A percentile compares a stretch with the other conserved stretches of the same genome.
These are phyloP conservation scores for Zosterops hypoxanthus DNA, from an alignment of 2,113 vertebrate species.

Conservation along the genomic window DNA sequence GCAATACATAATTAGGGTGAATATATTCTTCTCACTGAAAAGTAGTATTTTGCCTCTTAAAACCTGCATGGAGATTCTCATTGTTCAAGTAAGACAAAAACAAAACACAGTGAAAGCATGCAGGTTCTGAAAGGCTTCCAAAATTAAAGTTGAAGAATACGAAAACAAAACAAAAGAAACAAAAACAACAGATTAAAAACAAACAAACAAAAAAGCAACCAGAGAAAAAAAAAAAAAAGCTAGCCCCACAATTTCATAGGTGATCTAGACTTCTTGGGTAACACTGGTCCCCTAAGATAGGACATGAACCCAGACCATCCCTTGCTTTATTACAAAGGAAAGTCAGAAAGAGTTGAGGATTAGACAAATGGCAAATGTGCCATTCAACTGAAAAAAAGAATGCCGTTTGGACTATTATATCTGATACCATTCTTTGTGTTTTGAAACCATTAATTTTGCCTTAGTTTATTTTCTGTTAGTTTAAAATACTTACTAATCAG, in stretches of 20 bases:
- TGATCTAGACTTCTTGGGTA: neutral
- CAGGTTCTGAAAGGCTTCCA: neutral
- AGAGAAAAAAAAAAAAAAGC: fast-evolving
- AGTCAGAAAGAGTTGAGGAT: neutral
- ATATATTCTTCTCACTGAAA: neutral
- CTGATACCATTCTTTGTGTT: neutral
- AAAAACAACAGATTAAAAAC: too few species aligned
- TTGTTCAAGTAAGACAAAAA: neutral
- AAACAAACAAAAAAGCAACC: neutral
- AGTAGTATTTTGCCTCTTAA: neutral
- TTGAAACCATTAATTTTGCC: neutral
- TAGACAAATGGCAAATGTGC: neutral
- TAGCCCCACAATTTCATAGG: neutral
- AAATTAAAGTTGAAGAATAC: neutral
- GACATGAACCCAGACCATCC: neutral
- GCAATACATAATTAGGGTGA: too few species aligned
- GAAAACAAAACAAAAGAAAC: neutral
- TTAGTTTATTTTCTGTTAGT: neutral
- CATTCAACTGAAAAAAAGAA: neutral
- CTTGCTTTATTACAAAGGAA: neutral
- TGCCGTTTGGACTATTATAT: neutral
- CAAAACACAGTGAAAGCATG: neutral
- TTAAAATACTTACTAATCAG: neutral
- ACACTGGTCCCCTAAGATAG: neutral
- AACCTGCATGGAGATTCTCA: neutral